Evolutionary conservation across 1,140 invertebrate genomes (phyloP).

Genomic region (Drosophila albomicans): DNA sequence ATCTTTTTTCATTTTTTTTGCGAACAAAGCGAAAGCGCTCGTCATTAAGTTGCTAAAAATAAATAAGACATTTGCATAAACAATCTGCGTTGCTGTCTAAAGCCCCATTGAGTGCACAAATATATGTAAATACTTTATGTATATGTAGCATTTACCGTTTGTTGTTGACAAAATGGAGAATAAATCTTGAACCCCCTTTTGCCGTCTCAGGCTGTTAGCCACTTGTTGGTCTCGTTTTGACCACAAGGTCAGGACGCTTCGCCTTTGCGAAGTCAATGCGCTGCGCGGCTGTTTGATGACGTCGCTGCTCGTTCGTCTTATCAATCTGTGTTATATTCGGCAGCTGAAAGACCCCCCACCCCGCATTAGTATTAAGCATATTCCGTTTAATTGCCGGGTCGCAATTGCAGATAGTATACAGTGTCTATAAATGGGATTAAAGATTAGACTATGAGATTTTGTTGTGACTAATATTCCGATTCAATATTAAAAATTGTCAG

Average conservation of each 20-base stretch:
- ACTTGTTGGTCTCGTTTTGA: slow-evolving; percentile 65
- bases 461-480: slow-evolving; percentile 31
- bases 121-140: neutral
- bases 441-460: slow-evolving; percentile 27
- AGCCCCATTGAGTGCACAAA: slow-evolving; percentile 21
- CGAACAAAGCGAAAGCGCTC: slow-evolving; percentile 30
- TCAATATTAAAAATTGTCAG: neutral
- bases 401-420: slow-evolving; percentile 22
- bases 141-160: neutral
- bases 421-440: slow-evolving; percentile 13
- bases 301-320: slow-evolving; percentile 33
- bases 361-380: slow-evolving; percentile 28
- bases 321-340: slow-evolving; percentile 30
- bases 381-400: slow-evolving; percentile 27
- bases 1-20: slow-evolving; percentile 16
- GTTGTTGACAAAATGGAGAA: slow-evolving; percentile 4
- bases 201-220: slow-evolving; percentile 33
- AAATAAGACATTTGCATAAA: slow-evolving; percentile 63
- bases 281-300: slow-evolving; percentile 49
- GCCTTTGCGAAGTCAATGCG: slow-evolving; percentile 34
- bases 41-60: slow-evolving; percentile 61
- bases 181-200: slow-evolving; percentile 21
- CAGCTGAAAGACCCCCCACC: slow-evolving; percentile 16
- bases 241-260: slow-evolving; percentile 59
- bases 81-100: slow-evolving; percentile 19